Base-by-base conservation (phyloP, 1,140 invertebrate genomes). In the Nixonia krombeini region DNA sequence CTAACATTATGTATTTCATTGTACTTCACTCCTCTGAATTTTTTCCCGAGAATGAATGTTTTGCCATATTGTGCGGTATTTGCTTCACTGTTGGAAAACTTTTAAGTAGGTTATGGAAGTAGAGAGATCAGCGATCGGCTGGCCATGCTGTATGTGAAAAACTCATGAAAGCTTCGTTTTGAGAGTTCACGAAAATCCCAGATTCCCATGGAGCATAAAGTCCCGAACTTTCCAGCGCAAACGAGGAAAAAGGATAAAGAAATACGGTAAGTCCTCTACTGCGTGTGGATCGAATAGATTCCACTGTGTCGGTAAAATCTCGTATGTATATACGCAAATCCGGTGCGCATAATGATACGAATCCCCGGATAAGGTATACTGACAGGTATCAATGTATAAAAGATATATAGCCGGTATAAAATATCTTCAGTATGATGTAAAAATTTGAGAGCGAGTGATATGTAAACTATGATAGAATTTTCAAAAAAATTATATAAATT, bases 171-270 rank as follows among this genome's bases (percentile, higher is more conserved):
- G 55, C 63, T 55, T 50, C 44, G 57, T 59, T 37, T 35, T 15
- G 23, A 55, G 56, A 61, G 64, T 56, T 31, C 46, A 61, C n/a
- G n/a, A n/a, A n/a, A 67, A 67, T 56, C 64, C 45, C 28, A 8
- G 26, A 31, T 51, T 67, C 55, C 46, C 38, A 13, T 56, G 21
- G 46, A 61, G 55, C 64, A 61, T 67, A 67, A 67, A 67, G 64
- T 67, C 46, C 35, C 26, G 51, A 67, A 67, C 25, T 67, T 67
- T 56, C 42, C 21, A 38, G 55, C 45, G 50, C 55, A 35, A 41
- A 47, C 49, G 40, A 53, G 21, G 4, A 16, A 28, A 23, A 40
- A 13, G 18, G 12, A 29, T n/a, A 10, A 56, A 45, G 47, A 65
- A 58, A 47, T 25, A 47, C 6, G 16, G 28, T 35, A 5, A 18